A percentile compares a stretch with the other conserved stretches of the same genome.
Conservation (phyloP, 2,113 vertebrate species). For the Paratilapia polleni region DNA sequence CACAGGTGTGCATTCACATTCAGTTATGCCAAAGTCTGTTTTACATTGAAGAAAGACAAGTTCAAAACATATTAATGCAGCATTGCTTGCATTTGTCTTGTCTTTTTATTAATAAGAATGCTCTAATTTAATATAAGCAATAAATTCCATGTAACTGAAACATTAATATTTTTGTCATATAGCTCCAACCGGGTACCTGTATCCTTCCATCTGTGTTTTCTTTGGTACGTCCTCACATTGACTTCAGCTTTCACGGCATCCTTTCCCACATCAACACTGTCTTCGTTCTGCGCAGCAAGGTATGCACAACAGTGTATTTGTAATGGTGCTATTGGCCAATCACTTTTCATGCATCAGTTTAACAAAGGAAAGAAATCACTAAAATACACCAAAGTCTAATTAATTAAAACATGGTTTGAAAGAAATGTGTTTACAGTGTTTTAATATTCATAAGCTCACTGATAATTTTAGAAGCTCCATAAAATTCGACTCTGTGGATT, state of each 20-base stretch:
- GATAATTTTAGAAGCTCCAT: constrained; percentile 43
- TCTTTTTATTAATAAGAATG: neutral
- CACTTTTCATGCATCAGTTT: neutral
- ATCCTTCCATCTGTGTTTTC: constrained; percentile 96
- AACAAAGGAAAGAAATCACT: neutral
- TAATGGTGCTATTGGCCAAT: neutral
- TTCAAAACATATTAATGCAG: neutral
- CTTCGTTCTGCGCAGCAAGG: constrained; percentile 97
- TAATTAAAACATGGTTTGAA: constrained; percentile 4
- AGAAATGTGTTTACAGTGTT: neutral
- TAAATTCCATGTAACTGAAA: constrained; percentile 5
- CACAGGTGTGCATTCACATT: constrained; percentile 85
- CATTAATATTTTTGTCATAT: constrained; percentile 36
- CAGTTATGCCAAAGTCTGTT: neutral
- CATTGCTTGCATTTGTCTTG: neutral
- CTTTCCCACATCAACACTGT: constrained; percentile 99
- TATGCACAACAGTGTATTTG: constrained; percentile 62
- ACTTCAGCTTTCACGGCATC: constrained; percentile 98
- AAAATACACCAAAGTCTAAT: neutral
- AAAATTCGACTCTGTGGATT: neutral
- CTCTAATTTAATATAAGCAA: neutral
- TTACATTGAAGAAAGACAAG: neutral
- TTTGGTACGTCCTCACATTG: constrained; percentile 96
- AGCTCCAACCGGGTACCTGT: constrained; percentile 96
- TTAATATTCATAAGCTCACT: constrained; percentile 37